A percentile compares a stretch with the other conserved stretches of the same genome.
Conservation (phyloP, 2,888 invertebrate species). For the Gisinianus flammeolus region DNA sequence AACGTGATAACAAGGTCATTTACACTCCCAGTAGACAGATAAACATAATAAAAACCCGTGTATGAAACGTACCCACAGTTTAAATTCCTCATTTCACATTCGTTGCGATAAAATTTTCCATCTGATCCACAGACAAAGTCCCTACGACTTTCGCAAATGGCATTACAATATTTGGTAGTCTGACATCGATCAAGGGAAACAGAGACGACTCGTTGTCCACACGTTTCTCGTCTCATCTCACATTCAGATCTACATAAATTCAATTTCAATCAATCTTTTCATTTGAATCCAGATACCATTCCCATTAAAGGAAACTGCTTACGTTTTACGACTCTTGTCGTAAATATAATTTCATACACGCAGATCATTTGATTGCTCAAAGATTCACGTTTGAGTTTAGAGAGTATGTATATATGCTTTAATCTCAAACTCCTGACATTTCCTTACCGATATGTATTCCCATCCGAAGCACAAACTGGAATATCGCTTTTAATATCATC, state of each 20-base stretch:
- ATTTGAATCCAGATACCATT: no score
- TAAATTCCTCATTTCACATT: conserved; percentile 88
- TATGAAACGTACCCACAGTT: conserved; percentile 77
- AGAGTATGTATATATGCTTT: background rate
- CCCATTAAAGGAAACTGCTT: no score
- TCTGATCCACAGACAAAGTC: conserved; percentile 87
- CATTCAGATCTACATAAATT: conserved; percentile 72
- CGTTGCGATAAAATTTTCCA: conserved; percentile 86
- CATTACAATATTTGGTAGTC: conserved; percentile 81
- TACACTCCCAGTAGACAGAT: conserved; percentile 7
- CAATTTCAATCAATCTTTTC: no score
- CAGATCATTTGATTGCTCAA: background rate
- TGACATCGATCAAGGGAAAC: conserved; percentile 84
- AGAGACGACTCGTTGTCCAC: conserved; percentile 82
- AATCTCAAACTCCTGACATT: background rate
- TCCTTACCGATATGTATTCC: conserved; percentile 79
- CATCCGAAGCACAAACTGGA: conserved; percentile 88
- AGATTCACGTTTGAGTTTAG: no score
- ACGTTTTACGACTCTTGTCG: no score
- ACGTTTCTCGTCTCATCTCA: conserved; percentile 80
- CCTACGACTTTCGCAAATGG: conserved; percentile 70
- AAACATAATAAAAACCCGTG: background rate
- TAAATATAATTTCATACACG: background rate
- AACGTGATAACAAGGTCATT: conserved; percentile 12
- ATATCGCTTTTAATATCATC: conserved; percentile 68